Conservation (phyloP, 2,113 vertebrate genomes). For the Lagopus muta region DNA sequence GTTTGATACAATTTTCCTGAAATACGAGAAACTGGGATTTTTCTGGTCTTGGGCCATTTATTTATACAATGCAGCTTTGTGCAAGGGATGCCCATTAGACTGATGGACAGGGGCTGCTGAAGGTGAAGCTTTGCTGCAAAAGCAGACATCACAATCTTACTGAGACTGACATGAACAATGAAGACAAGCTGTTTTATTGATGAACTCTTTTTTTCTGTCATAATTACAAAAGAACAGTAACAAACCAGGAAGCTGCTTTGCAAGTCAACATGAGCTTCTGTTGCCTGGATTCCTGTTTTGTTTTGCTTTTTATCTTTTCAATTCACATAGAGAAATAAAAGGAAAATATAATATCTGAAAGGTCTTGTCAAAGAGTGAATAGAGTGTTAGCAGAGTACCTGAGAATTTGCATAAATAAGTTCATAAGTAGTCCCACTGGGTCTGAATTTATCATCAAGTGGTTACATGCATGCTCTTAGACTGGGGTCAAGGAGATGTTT, state of each 20-base stretch:
- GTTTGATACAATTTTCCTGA: not conserved
- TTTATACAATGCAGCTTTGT: not conserved
- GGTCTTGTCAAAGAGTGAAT: not conserved
- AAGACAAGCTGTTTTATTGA: not conserved
- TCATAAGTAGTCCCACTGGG: not conserved
- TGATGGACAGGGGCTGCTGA: not conserved
- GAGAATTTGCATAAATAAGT: not conserved
- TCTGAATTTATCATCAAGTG: not conserved
- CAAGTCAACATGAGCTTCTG: not conserved
- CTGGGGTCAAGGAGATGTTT: not conserved
- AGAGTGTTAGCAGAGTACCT: not conserved
- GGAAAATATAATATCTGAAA: not conserved
- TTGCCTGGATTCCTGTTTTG: not conserved
- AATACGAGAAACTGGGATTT: not conserved
- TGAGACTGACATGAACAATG: not conserved
- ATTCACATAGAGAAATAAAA: not conserved
- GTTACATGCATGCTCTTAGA: not conserved
- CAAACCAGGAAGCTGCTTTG: not conserved
- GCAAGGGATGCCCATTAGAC: not conserved
- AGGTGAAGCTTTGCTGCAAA: not conserved
- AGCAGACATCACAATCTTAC: not conserved
- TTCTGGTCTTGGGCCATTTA: not conserved
- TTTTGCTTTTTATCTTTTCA: not conserved
- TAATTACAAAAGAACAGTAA: conserved; percentile 13
- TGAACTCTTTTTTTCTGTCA: not conserved